Evolutionary conservation across 1,140 invertebrate genomes (phyloP), one percentile per base, ranked within the genome.

Genomic region (Scylla paramamosain): DNA sequence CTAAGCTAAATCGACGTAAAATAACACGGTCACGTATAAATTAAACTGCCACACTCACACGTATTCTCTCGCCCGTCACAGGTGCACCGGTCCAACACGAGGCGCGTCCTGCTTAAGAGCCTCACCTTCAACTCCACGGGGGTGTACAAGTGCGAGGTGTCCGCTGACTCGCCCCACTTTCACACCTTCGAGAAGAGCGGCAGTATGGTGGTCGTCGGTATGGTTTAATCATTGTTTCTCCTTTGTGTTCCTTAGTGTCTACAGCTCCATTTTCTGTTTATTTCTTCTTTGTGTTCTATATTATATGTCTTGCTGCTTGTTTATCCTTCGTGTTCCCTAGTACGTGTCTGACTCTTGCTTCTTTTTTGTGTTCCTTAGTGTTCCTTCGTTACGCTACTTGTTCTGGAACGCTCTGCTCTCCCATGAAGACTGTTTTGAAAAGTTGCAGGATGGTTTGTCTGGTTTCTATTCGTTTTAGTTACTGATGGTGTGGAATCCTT

Each of bases 41-140:
- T 39, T 6, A 39, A 39, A 39, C 39, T 6, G 39, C 39, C 1
- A 39, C 39, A 6, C 39, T 39, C 6, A 25, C 83, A 86, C 28
- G 8, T 32, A 86, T 29, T 45, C 39, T 82, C 32, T n/a, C 45
- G 4, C 86, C 32, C 39, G 20, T 46, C 28, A n/a, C 95, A 96
- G 96, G 46, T 95, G 16, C 93, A 93, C 4, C 88, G 93, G 14
- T 96, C 96, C 0, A 96, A 96, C 93, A 93, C 67, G 48, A 67
- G 46, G 20, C 32, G 83, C 7, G 96, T 96, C 6, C 89, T 95
- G 10, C 89, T 96, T 31, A 89, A 92, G 45, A 93, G 95, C 82
- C 88, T 96, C 28, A 94, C 96, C n/a, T 96, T 96, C 93, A 92
- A 95, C 39, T 96, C 96, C 4, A 94, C 96, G 7, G 96, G 96